Percentiles rank a stretch among this genome's conserved stretches.
Conservation (phyloP, 2,888 invertebrate species). For the Drosophila flavopinicola region DNA sequence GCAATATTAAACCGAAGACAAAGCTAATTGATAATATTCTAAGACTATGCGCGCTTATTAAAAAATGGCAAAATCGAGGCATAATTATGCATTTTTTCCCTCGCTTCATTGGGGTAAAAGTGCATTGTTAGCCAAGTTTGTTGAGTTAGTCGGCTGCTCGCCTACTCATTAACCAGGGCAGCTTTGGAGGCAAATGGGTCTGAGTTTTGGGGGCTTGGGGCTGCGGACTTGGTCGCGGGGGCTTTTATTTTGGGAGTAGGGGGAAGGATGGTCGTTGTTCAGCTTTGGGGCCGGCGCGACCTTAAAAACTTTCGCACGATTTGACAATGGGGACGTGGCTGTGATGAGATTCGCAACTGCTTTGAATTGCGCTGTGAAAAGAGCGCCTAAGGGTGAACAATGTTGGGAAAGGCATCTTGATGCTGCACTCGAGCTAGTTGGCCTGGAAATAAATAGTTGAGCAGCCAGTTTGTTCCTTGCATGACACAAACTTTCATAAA, state of each 20-base stretch:
- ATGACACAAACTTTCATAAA: constrained; percentile 32
- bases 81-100: constrained; percentile 11
- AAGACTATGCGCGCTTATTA: constrained; percentile 8
- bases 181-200: constrained; percentile 10
- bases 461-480: constrained; percentile 9
- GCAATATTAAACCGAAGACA: not conserved
- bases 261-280: constrained; percentile 1
- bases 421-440: constrained; percentile 16
- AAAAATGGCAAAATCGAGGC: constrained; percentile 8
- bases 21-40: constrained; percentile 7
- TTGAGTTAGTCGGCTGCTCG: constrained; percentile 11
- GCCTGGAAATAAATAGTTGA: constrained; percentile 35
- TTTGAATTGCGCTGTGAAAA: constrained; percentile 26
- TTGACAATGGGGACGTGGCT: constrained; percentile 56
- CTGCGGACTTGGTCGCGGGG: not conserved
- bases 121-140: constrained; percentile 18
- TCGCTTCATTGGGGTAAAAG: not conserved
- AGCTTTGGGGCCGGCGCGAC: constrained; percentile 42
- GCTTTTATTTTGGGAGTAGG: not conserved
- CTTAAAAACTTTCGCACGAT: constrained; percentile 67
- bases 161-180: constrained; percentile 30
- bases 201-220: too few relatives aligned
- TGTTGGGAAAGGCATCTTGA: constrained; percentile 38
- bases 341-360: constrained; percentile 40
- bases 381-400: constrained; percentile 26